phyloP scores from a whole-genome alignment of 2,888 invertebrate genomes.

The Drosophila anomalata region DNA sequence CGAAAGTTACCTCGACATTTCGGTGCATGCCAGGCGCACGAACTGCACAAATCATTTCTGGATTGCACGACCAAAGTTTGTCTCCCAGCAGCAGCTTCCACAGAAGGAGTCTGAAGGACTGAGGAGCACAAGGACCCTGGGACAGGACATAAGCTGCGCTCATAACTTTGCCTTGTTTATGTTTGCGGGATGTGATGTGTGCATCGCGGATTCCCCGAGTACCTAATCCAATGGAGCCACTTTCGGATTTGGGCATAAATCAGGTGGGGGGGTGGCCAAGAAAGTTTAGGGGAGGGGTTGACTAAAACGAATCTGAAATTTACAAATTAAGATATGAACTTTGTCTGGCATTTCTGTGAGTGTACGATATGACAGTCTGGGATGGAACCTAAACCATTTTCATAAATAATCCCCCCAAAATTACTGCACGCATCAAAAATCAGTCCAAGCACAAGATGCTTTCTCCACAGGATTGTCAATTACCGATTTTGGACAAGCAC shows the following conservation, averaged over 20 bases:
- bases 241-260: slow-evolving; percentile 21
- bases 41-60: slow-evolving; percentile 81
- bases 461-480: slow-evolving; percentile 40
- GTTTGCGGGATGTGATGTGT: slow-evolving; percentile 79
- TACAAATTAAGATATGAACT: neutral
- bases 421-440: slow-evolving; percentile 61
- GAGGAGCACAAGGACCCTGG: slow-evolving; percentile 49
- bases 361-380: neutral
- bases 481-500: slow-evolving; percentile 40
- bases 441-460: neutral
- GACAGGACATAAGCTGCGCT: slow-evolving; percentile 71
- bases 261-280: neutral
- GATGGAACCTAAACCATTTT: slow-evolving; percentile 8
- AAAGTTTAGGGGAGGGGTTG: neutral
- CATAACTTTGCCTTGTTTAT: slow-evolving; percentile 81
- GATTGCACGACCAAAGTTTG: slow-evolving; percentile 77
- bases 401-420: slow-evolving; percentile 59
- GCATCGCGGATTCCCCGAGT: slow-evolving; percentile 42
- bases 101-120: slow-evolving; percentile 8
- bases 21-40: slow-evolving; percentile 54
- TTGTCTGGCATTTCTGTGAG: neutral
- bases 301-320: neutral
- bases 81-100: slow-evolving; percentile 49
- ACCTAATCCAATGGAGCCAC: slow-evolving; percentile 14
- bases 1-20: slow-evolving; percentile 23